phyloP scores from a whole-genome alignment of 2,113 vertebrate genomes.

The Oncorhynchus nerka region DNA sequence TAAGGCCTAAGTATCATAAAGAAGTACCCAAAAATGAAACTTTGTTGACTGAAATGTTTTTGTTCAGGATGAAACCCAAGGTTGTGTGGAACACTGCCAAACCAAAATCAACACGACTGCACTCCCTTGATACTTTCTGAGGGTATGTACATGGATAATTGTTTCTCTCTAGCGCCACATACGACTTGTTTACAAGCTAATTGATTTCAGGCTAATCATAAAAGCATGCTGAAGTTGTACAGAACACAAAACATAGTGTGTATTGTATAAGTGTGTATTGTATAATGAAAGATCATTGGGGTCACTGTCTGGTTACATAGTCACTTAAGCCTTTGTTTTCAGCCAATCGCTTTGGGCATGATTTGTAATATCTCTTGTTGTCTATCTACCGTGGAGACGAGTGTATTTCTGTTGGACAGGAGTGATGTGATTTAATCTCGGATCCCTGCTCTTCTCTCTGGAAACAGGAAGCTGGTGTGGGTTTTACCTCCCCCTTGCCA shows the following conservation, averaged over 20 bases:
- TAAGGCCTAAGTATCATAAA: neutral
- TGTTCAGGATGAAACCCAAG: conserved; percentile 24
- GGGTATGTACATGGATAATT: conserved; percentile 56
- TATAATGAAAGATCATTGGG: conserved; percentile 69
- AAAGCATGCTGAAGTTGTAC: conserved; percentile 50
- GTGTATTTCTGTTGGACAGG: conserved; percentile 77
- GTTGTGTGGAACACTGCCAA: conserved; percentile 25
- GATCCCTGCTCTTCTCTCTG: conserved; percentile 72
- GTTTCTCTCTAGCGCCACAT: conserved; percentile 50
- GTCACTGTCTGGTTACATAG: conserved; percentile 75
- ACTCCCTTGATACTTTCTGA: conserved; percentile 70
- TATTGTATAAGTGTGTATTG: conserved; percentile 36
- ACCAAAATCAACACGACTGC: conserved; percentile 56
- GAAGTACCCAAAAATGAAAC: neutral
- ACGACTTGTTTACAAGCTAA: conserved; percentile 38
- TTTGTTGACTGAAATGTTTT: neutral
- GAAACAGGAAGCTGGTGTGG: conserved; percentile 78
- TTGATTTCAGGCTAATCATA: conserved; percentile 39
- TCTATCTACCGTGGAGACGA: conserved; percentile 55
- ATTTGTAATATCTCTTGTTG: conserved; percentile 63
- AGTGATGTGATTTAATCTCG: conserved; percentile 81
- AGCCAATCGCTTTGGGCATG: conserved; percentile 62
- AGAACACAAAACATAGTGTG: conserved; percentile 49
- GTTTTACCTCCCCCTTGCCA: conserved; percentile 72
- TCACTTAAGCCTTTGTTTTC: conserved; percentile 70